phyloP scores from a whole-genome alignment of 2,113 vertebrate genomes.

The Sceloporus tristichus region DNA sequence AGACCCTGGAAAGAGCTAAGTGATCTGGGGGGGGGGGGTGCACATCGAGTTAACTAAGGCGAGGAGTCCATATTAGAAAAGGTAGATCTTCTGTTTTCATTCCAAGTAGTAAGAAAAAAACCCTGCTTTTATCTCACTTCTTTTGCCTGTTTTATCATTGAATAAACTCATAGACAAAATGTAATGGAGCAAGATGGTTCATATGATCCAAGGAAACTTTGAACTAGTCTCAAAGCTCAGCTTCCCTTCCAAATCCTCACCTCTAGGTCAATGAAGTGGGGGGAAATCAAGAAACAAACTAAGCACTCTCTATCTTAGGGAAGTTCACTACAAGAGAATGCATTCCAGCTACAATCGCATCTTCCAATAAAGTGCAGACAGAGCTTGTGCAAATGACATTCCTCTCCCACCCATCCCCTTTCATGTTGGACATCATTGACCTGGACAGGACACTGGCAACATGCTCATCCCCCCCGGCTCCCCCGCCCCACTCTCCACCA shows the following conservation, averaged over 20 bases:
- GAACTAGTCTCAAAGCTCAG: neutral
- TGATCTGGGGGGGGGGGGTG: too few species aligned
- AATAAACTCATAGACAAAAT: too few species aligned
- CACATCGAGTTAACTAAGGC: too few species aligned
- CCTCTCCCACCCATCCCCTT: neutral
- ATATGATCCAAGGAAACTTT: neutral
- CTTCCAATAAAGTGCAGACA: neutral
- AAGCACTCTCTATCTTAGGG: conserved; percentile 13
- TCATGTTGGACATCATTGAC: neutral
- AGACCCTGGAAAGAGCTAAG: too few species aligned
- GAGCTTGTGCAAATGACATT: conserved; percentile 6
- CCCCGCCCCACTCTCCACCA: neutral
- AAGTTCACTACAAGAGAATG: neutral
- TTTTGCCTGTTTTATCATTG: too few species aligned
- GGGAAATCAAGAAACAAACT: conserved; percentile 31
- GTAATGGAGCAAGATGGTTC: neutral
- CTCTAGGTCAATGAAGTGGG: rapidly evolving
- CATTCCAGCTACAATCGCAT: neutral
- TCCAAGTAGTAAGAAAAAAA: too few species aligned
- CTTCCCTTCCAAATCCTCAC: neutral
- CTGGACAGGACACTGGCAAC: neutral
- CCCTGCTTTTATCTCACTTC: too few species aligned
- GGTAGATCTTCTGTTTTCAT: too few species aligned
- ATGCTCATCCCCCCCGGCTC: neutral
- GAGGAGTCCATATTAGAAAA: too few species aligned